Percentiles rank a stretch among this genome's conserved stretches.
Evolutionary conservation across 2,888 invertebrate species (phyloP).

Genomic region (Abrostola triplasia): DNA sequence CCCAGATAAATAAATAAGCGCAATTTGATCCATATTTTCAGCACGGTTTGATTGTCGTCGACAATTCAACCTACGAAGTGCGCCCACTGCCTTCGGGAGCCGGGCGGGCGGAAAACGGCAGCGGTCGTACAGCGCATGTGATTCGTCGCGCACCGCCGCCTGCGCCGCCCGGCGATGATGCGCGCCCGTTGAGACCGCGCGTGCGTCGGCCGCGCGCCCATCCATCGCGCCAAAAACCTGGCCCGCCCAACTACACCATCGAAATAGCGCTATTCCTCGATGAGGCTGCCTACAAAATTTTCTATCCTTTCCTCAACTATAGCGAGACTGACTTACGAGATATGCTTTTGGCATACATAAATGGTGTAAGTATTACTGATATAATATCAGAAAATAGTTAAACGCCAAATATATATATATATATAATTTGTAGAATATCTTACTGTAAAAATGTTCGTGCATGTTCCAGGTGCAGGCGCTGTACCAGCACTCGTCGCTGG

Average conservation of each 20-base stretch:
- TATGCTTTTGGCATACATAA: conserved; percentile 93
- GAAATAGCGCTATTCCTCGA: conserved; percentile 93
- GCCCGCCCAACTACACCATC: conserved; percentile 86
- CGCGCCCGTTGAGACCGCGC: conserved; percentile 71
- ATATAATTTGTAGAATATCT: neutral
- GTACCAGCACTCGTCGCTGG: conserved; percentile 93
- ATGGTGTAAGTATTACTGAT: conserved; percentile 88
- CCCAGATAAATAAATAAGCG: neutral
- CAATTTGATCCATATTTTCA: conserved; percentile 64
- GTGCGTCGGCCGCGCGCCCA: conserved; percentile 70
- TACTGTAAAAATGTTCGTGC: conserved; percentile 29
- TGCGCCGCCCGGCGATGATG: conserved; percentile 80
- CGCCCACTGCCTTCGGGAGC: conserved; percentile 87
- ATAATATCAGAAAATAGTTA: too few species aligned
- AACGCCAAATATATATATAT: too few species aligned
- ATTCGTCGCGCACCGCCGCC: conserved; percentile 87
- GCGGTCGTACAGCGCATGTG: conserved; percentile 86
- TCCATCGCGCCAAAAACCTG: conserved; percentile 60
- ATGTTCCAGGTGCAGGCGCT: conserved; percentile 91
- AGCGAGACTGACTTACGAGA: conserved; percentile 91
- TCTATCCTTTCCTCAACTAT: conserved; percentile 90
- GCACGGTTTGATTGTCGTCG: conserved; percentile 91
- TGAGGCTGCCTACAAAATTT: conserved; percentile 91
- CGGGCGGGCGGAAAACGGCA: conserved; percentile 75
- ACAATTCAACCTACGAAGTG: conserved; percentile 91